Evolutionary conservation across 2,888 invertebrate species (phyloP), one percentile per base, ranked within the genome.

Genomic region (Tipula helvola): DNA sequence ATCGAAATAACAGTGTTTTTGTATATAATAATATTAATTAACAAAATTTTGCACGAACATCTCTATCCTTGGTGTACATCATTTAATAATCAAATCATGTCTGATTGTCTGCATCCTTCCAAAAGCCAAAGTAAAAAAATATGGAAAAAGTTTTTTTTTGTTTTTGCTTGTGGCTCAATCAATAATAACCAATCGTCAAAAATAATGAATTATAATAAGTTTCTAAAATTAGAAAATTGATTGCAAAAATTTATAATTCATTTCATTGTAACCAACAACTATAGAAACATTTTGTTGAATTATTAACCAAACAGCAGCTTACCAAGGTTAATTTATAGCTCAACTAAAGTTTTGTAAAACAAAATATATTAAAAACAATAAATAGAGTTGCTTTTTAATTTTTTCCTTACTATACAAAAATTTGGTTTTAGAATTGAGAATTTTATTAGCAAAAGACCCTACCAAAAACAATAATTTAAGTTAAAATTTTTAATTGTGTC

Each of bases 1-100:
- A 89, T 87, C 71, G 13, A 86, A 18, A 83, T n/a, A 71, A 83
- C 36, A 16, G 10, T 44, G 41, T 41, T 44, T 7, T 12, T 10
- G 7, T 44, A 44, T 44, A 5, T 16, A 57, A 57, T 16, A 16
- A 57, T 7, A 4, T 16, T 57, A 57, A 57, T 16, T 57, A 16
- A 44, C 18, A 52, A 85, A 39, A 87, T 87, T 85, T 85, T 28
- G 87, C 86, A 42, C 71, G 86, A 36, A 28, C 16, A 57, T 36
- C 13, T 16, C 44, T 42, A 86, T 47, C 44, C 44, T 86, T 44
- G 41, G 5, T 42, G 5, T 42, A 42, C 12, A 28, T 28, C 13
- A 36, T 18, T 47, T 12, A 44, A 39, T 28, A 42, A 44, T 16
- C 5, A 42, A 86, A 86, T 44, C 44, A 13, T 86, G 3, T 44